Evolutionary conservation across 2,797 vertebrate genomes (phyloP), one percentile per base, ranked within the genome.

Genomic region (Garrulus glandarius): DNA sequence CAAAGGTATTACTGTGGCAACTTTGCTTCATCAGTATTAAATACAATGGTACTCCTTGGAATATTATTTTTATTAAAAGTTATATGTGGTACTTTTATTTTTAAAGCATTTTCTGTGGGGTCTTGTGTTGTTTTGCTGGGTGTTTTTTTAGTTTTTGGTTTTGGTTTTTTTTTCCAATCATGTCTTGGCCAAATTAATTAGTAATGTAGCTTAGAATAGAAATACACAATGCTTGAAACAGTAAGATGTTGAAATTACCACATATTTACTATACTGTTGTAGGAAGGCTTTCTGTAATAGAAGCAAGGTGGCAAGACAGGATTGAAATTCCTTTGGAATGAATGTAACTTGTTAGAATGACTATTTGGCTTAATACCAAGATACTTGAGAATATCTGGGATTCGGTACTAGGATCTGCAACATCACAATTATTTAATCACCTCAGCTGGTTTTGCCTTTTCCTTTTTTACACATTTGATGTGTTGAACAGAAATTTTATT

Each of bases 1-100:
- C 96, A 92, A 91, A 97, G 88, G 39, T 94, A 74, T 89, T 89
- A 88, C 74, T 93, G 93, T 96, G 93, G 92, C 86, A 64, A 83
- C 94, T 97, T 97, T 96, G 95, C 97, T 98, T 98, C 97, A 67
- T 98, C 98, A 98, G 98, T 98, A 97, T 98, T 98, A 98, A 96
- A 97, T 90, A 93, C 79, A 83, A 36, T 93, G 97, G 97, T 98
- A 98, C 97, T 87, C 50, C 34, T 80, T 74, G 84, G 71, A 93
- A 84, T 93, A 82, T 65, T 97, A 65, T 89, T 95, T 97, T 84
- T 94, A 95, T 65, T 89, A 96, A 92, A 92, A 88, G 91, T 87
- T 96, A 39, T 92, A 87, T 86, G 87, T 97, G 97, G 96, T 98
- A 97, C 84, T 94, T 97, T 93, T 94, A 75, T 92, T 96, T 93